A percentile compares a stretch with the other conserved stretches of the same genome.
Evolutionary conservation across 2,888 invertebrate genomes (phyloP).

Genomic region (Siphonodentalium dalli): DNA sequence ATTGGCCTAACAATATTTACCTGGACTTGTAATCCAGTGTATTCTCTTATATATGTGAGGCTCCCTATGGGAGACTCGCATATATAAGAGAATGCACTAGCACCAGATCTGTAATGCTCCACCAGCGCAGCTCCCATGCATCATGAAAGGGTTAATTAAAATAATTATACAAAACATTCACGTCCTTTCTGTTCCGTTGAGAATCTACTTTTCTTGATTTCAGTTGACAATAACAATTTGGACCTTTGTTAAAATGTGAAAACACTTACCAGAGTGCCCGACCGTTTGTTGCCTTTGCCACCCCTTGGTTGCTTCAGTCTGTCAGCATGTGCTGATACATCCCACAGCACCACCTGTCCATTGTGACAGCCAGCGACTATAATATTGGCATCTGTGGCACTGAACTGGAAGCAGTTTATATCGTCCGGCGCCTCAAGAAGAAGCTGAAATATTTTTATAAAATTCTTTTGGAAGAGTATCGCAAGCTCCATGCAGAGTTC

Average conservation of each 20-base stretch:
- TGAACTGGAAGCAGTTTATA: constrained; percentile 63
- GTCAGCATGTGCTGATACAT: constrained; percentile 61
- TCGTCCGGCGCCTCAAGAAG: constrained; percentile 65
- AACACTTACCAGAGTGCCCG: constrained; percentile 47
- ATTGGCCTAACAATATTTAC: no score
- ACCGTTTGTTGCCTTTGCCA: constrained; percentile 52
- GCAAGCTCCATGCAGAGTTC: no score
- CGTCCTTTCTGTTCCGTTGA: no score
- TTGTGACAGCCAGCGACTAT: constrained; percentile 65
- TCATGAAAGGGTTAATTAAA: no score
- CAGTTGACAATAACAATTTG: not conserved
- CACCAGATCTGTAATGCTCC: no score
- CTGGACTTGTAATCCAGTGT: no score
- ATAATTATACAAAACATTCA: no score
- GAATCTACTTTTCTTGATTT: not conserved
- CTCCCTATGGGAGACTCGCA: no score
- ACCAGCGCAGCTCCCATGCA: no score
- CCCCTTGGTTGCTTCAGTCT: constrained; percentile 56
- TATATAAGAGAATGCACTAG: no score
- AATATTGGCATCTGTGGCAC: constrained; percentile 61
- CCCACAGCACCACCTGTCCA: constrained; percentile 66
- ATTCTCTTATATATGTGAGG: no score
- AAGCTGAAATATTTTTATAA: constrained; percentile 53
- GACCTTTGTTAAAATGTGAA: not conserved
- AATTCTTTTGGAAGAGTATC: no score